Evolutionary conservation across 2,888 invertebrate genomes (phyloP).

Genomic region (Meteorus cinctellus): DNA sequence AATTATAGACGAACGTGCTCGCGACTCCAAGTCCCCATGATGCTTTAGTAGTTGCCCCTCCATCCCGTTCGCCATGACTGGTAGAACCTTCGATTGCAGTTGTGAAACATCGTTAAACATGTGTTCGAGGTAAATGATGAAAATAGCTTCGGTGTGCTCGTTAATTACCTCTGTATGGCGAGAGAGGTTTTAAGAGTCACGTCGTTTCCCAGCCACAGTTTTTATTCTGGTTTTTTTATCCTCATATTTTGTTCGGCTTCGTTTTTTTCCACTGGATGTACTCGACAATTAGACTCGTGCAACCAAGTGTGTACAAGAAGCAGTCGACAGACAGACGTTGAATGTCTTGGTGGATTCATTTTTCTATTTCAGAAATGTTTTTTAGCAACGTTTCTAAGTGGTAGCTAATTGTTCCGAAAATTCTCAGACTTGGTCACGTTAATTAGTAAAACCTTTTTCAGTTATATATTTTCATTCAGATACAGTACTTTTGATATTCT

Average conservation of each 20-base stretch:
- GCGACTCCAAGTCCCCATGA: constrained; percentile 30
- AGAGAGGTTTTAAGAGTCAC: constrained; percentile 45
- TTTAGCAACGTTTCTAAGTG: background rate
- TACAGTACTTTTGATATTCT: too few species aligned
- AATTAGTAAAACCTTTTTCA: background rate
- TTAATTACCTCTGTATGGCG: constrained; percentile 63
- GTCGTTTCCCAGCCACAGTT: constrained; percentile 44
- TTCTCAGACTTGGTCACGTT: background rate
- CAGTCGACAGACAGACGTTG: background rate
- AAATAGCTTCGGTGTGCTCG: constrained; percentile 59
- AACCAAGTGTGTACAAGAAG: constrained; percentile 1
- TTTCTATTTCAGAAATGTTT: constrained; percentile 6
- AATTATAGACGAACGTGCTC: constrained; percentile 68
- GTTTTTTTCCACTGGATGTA: background rate
- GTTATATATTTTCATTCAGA: background rate
- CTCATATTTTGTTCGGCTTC: background rate
- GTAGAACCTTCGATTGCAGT: constrained; percentile 50
- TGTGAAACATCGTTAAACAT: constrained; percentile 60
- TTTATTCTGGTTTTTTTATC: constrained; percentile 19
- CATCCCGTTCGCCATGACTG: background rate
- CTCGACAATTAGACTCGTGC: constrained; percentile 2
- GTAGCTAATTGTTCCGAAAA: background rate
- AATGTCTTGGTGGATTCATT: constrained; percentile 13
- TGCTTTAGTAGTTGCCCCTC: constrained; percentile 18
- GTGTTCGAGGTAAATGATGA: constrained; percentile 56